Evolutionary conservation across 2,797 vertebrate genomes (phyloP).

Genomic region (Propithecus perrieri): DNA sequence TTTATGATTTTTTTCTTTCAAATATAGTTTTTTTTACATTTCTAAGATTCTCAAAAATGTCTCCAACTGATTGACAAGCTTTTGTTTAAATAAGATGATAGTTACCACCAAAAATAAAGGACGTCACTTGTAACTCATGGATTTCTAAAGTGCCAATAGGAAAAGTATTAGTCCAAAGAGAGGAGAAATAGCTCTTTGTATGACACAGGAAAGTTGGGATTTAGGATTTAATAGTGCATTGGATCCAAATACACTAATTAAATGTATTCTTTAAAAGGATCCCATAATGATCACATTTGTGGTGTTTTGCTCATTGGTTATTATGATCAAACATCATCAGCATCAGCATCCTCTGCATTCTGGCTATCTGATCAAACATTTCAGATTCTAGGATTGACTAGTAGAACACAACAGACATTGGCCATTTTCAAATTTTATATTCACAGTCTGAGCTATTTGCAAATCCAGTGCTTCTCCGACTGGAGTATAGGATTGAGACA

Average conservation of each 20-base stretch:
- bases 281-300: not conserved
- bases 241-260: not conserved
- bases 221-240: not conserved
- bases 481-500: not conserved
- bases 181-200: not conserved
- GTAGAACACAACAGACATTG: not conserved
- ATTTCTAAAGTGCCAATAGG: slow-evolving; percentile 16
- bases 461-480: slow-evolving; percentile 20
- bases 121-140: not conserved
- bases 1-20: not conserved
- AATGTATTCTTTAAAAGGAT: not conserved
- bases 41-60: slow-evolving; percentile 46
- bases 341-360: not conserved
- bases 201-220: not conserved
- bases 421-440: not conserved
- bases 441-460: not conserved
- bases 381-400: not conserved
- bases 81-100: slow-evolving; percentile 36
- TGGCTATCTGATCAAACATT: not conserved
- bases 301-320: not conserved
- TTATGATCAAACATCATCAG: not conserved
- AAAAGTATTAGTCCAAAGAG: slow-evolving; percentile 11
- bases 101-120: slow-evolving; percentile 4
- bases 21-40: not conserved
- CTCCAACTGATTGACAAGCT: not conserved